phyloP scores from a whole-genome alignment of 2,797 vertebrate species.

The Melanotaenia trifasciata region DNA sequence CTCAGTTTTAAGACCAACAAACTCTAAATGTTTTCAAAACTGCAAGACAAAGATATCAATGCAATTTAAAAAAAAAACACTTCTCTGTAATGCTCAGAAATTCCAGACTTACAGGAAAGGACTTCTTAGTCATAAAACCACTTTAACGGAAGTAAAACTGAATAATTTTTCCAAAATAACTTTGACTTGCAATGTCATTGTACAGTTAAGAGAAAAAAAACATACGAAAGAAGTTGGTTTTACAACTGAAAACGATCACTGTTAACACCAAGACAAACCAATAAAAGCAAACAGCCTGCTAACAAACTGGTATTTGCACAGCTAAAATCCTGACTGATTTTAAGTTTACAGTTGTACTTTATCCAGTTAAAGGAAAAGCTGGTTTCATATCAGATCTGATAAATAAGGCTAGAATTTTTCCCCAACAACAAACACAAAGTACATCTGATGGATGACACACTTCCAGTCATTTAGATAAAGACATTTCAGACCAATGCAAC shows the following conservation, averaged over 20 bases:
- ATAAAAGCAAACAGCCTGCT: neutral
- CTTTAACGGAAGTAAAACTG: constrained; percentile 44
- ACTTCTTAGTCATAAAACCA: constrained; percentile 35
- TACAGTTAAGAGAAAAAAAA: constrained; percentile 1
- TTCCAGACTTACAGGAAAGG: constrained; percentile 28
- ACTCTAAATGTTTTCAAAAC: no score
- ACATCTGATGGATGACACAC: neutral
- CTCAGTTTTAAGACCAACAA: neutral
- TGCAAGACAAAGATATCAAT: constrained; percentile 3
- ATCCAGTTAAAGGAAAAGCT: no score
- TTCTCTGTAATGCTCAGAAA: constrained; percentile 32
- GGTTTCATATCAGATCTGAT: no score
- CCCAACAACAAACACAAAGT: neutral
- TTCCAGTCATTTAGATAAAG: neutral
- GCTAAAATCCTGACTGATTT: neutral
- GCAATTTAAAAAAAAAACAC: constrained; percentile 15
- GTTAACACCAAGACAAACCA: neutral
- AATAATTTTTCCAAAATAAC: constrained; percentile 38
- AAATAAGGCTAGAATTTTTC: no score
- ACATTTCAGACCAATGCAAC: constrained; percentile 12
- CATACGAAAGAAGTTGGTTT: no score
- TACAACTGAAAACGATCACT: no score
- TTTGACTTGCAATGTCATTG: constrained; percentile 2
- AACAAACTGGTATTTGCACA: neutral
- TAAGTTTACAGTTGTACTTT: neutral